Evolutionary conservation across 2,113 vertebrate genomes (phyloP), one percentile per base, ranked within the genome.

Genomic region (Limnothrissa miodon): DNA sequence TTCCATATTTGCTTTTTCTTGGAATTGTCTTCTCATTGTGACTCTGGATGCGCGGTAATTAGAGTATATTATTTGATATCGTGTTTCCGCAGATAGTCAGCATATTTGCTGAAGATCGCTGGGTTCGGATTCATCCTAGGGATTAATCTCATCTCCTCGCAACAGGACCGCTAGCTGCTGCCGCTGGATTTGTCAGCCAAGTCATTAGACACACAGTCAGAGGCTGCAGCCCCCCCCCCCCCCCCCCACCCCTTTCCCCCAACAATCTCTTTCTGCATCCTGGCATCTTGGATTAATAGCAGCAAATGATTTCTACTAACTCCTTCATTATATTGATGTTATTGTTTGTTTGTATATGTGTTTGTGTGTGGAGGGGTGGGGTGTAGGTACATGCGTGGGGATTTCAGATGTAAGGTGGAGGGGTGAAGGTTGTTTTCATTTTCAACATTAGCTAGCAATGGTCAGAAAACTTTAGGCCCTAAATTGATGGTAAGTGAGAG

Each of bases 201-300:
- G 88, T 92, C 91, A 92, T 93, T 93, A 93, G 89, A 91, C 85
- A 89, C 90, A 90, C 92, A 92, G 90, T 91, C 84, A 90, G 90
- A 87, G 88, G 86, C 89, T 86, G 87, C 88, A 88, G 84, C 87
- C 90, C 83, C 90, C 90, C 87, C 87, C 89, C 86, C 89, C 86
- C 85, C 82, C 80, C 85, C 91, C 87, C 29, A 29, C 10, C 33
- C 5, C 87, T 89, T 87, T 89, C 86, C 86, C 83, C 80, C 86
- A 91, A 88, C 86, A 82, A 90, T 6, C 8, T 25, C n/a, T 10
- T 1, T 9, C 25, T 8, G 10, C 29, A 74, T 36, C 29, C 87
- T 83, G 83, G 85, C 85, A 84, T 87, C 86, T 78, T 79, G 84
- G 87, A 89, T 84, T 83, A 90, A 87, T 81, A 79, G 81, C 82